phyloP scores from a whole-genome alignment of 2,888 invertebrate species.

The Cantharis flavilabris region DNA sequence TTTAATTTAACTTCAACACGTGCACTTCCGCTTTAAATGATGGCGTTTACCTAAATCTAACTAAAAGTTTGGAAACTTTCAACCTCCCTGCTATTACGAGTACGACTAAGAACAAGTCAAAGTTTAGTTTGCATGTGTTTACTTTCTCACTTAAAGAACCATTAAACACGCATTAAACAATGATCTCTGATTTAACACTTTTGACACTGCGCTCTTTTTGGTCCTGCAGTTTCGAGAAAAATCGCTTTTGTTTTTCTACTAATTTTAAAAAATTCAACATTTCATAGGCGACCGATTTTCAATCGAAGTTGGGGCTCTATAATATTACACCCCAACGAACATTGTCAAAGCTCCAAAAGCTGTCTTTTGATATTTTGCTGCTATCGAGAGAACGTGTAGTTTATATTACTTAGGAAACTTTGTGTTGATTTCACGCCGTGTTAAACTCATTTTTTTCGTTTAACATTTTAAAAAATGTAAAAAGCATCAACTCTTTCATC shows the following conservation, averaged over 20 bases:
- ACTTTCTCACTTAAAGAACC: neutral
- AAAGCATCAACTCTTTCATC: neutral
- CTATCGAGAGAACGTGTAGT: constrained; percentile 45
- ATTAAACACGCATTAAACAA: neutral
- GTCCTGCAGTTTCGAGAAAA: constrained; percentile 1
- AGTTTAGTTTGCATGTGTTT: constrained; percentile 1
- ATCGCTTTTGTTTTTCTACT: neutral
- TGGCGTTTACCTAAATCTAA: neutral
- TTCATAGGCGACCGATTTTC: constrained; percentile 48
- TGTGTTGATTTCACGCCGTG: constrained; percentile 9
- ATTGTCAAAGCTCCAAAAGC: constrained; percentile 51
- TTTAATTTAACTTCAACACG: constrained; percentile 8
- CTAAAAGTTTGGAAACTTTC: constrained; percentile 8
- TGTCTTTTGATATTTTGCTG: constrained; percentile 52
- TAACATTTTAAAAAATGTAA: constrained; percentile 1
- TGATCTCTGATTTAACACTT: neutral
- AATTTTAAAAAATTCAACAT: constrained; percentile 43
- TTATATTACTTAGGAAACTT: constrained; percentile 36
- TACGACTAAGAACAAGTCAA: constrained; percentile 9
- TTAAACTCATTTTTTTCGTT: neutral
- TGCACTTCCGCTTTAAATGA: constrained; percentile 2
- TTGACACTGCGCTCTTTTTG: neutral
- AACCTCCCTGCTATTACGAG: constrained; percentile 2
- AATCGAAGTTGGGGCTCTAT: constrained; percentile 47
- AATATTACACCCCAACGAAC: constrained; percentile 53